Conservation (phyloP, 2,888 invertebrate species). For the Axea sp. region DNA sequence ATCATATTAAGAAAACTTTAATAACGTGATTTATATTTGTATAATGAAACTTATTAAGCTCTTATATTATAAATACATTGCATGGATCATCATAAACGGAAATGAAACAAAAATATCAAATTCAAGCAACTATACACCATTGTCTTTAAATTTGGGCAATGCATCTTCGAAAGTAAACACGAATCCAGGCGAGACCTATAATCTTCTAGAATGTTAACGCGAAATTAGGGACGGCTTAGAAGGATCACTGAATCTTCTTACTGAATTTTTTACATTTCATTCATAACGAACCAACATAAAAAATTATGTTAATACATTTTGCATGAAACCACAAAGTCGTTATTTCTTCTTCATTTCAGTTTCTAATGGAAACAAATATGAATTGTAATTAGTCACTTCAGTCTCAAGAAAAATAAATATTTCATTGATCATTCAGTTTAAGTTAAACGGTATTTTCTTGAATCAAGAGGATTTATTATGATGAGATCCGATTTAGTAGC, state of each 20-base stretch:
- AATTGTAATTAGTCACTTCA: constrained; percentile 21
- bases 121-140: constrained; percentile 25
- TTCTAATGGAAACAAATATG: constrained; percentile 38
- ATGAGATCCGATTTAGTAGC: no score
- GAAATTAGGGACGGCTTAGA: constrained; percentile 47
- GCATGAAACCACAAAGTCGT: constrained; percentile 12
- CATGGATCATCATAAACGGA: no score
- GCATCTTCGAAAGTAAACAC: constrained; percentile 28
- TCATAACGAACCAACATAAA: constrained; percentile 13
- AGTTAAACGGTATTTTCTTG: no score
- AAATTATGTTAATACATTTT: constrained; percentile 36
- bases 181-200: constrained; percentile 39
- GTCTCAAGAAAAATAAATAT: constrained; percentile 39
- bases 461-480: no score
- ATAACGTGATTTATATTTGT: no score
- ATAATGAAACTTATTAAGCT: no score
- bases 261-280: constrained; percentile 40
- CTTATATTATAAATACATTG: no score
- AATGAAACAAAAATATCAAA: background rate
- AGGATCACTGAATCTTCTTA: constrained; percentile 41
- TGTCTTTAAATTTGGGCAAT: constrained; percentile 42
- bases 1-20: no score
- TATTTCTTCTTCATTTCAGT: background rate
- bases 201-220: constrained; percentile 46
- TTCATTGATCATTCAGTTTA: constrained; percentile 16